Evolutionary conservation across 2,888 invertebrate species (phyloP).

Genomic region (Steinernema hermaphroditum): DNA sequence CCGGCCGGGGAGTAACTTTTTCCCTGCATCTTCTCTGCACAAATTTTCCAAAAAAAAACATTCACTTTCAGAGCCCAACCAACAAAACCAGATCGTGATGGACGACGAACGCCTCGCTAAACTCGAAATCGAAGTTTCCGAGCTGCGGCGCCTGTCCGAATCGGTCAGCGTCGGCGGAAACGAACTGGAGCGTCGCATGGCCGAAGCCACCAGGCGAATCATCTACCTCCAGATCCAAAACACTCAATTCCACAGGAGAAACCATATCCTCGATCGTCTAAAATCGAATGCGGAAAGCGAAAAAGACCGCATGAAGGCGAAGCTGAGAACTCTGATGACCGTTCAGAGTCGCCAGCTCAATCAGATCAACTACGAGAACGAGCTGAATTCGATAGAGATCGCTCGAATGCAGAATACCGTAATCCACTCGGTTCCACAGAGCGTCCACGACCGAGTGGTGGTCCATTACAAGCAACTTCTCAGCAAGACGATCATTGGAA

Average conservation of each 20-base stretch:
- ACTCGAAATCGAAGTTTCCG: conserved; percentile 44
- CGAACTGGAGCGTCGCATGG: conserved; percentile 60
- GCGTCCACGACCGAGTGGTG: conserved; percentile 48
- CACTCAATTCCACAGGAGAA: conserved; percentile 33
- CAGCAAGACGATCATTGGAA: conserved; percentile 35
- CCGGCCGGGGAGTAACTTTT: too few relatives aligned
- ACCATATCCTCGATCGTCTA: conserved; percentile 25
- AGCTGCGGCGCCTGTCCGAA: conserved; percentile 51
- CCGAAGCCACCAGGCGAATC: conserved; percentile 58
- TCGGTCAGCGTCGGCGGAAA: conserved; percentile 48
- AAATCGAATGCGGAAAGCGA: neutral
- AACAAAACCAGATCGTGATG: neutral
- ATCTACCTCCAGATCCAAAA: conserved; percentile 48
- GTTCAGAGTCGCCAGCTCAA: conserved; percentile 34
- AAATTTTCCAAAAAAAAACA: too few relatives aligned
- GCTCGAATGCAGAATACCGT: conserved; percentile 56
- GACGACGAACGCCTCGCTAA: conserved; percentile 33
- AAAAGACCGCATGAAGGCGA: conserved; percentile 30
- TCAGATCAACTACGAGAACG: conserved; percentile 36
- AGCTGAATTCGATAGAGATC: conserved; percentile 50
- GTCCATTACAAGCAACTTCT: conserved; percentile 47
- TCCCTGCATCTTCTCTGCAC: too few relatives aligned
- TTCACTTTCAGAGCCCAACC: neutral
- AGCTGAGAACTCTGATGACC: conserved; percentile 30
- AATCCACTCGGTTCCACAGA: conserved; percentile 52